phyloP scores from a whole-genome alignment of 2,888 invertebrate species.

The Lottia scabra region DNA sequence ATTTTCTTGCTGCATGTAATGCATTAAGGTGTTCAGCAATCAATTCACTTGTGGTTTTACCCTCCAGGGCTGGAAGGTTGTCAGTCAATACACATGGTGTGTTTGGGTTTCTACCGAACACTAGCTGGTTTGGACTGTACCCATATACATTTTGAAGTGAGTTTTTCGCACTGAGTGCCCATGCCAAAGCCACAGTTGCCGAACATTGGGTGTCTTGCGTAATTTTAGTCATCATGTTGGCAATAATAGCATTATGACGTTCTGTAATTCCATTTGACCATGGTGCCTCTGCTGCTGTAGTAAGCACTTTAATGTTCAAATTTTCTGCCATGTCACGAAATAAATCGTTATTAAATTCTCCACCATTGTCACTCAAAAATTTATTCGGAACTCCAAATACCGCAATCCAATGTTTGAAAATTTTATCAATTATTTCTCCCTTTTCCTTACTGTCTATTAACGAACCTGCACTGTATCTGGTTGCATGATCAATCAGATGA shows the following conservation, averaged over 20 bases:
- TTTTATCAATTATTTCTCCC: not conserved
- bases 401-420: not conserved
- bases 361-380: constrained; percentile 3
- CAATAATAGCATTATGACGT: not conserved
- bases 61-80: not conserved
- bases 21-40: not conserved
- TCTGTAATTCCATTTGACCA: not conserved
- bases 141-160: not conserved
- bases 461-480: not conserved
- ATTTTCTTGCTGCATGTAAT: not conserved
- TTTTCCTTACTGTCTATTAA: not conserved
- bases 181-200: constrained; percentile 8
- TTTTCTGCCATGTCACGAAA: not conserved
- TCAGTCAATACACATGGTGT: not conserved
- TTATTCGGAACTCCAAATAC: not conserved
- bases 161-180: not conserved
- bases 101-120: not conserved
- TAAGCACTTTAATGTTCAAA: not conserved
- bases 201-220: constrained; percentile 16
- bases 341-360: not conserved
- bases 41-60: not conserved
- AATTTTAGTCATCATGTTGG: not conserved
- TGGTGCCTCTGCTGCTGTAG: not conserved
- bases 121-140: not conserved
- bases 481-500: constrained; percentile 3